Conservation (phyloP, 1,140 invertebrate species). For the Pemphigus obesinymphae region DNA sequence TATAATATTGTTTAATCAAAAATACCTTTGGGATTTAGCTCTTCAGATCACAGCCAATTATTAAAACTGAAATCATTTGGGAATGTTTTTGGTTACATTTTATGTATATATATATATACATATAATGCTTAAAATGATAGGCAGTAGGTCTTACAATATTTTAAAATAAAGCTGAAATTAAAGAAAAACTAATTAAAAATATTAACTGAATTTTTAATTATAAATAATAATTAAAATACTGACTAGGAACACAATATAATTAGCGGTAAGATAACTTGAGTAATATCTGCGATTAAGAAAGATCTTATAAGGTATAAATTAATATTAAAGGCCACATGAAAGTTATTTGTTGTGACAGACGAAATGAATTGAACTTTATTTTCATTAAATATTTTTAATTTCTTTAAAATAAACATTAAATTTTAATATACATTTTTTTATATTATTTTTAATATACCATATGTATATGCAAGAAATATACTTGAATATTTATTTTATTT, state of each 20-base stretch:
- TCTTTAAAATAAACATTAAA: background rate
- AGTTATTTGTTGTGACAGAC: background rate
- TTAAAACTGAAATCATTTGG: background rate
- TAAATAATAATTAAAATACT: slow-evolving; percentile 18
- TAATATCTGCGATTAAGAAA: background rate
- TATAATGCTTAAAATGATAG: background rate
- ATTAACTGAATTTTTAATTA: background rate
- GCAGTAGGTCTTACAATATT: too few relatives aligned
- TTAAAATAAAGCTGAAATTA: background rate
- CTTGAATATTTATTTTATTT: background rate
- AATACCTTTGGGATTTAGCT: slow-evolving; percentile 32
- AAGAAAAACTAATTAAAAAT: background rate
- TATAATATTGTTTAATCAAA: background rate
- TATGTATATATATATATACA: too few relatives aligned
- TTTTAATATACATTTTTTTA: background rate
- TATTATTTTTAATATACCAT: background rate
- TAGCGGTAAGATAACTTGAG: background rate
- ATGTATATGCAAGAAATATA: background rate
- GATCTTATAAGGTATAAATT: background rate
- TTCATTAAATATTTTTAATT: background rate
- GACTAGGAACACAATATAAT: slow-evolving; percentile 4
- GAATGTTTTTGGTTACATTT: background rate
- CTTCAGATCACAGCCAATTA: slow-evolving; percentile 22
- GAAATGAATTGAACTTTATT: background rate
- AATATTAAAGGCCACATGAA: background rate